phyloP scores from a whole-genome alignment of 2,888 invertebrate species.

The Patella caerulea region DNA sequence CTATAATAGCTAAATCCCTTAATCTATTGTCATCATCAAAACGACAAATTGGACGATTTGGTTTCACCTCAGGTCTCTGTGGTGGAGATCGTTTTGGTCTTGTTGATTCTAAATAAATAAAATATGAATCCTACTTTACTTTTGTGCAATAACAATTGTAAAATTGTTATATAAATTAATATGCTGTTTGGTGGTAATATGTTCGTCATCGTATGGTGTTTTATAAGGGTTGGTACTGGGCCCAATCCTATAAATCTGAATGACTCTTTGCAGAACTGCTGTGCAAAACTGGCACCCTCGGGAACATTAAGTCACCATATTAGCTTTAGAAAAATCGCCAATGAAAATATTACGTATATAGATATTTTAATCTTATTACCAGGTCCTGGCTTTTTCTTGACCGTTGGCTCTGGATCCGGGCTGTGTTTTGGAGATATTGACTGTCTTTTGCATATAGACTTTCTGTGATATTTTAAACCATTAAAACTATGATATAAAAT shows the following conservation, averaged over 20 bases:
- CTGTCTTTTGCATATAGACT: constrained; percentile 44
- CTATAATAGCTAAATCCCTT: constrained; percentile 68
- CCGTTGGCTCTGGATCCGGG: constrained; percentile 1
- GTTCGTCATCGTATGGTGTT: too few relatives aligned
- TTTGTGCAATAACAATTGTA: too few relatives aligned
- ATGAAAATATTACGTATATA: not conserved
- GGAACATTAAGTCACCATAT: too few relatives aligned
- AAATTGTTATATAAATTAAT: too few relatives aligned
- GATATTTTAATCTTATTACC: not conserved
- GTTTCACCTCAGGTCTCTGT: constrained; percentile 13
- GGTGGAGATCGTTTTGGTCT: constrained; percentile 3
- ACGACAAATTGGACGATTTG: constrained; percentile 5
- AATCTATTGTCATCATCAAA: constrained; percentile 48
- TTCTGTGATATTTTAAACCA: constrained; percentile 65
- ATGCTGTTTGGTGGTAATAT: too few relatives aligned
- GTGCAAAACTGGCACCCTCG: too few relatives aligned
- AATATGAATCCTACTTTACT: too few relatives aligned
- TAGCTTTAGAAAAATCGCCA: not conserved
- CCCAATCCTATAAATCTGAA: too few relatives aligned
- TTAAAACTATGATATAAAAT: constrained; percentile 55
- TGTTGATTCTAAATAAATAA: too few relatives aligned
- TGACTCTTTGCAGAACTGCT: too few relatives aligned
- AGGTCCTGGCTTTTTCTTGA: constrained; percentile 12
- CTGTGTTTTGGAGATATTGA: too few relatives aligned
- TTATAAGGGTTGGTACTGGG: too few relatives aligned